phyloP scores from a whole-genome alignment of 2,888 invertebrate genomes.

The Lumbricus terrestris region DNA sequence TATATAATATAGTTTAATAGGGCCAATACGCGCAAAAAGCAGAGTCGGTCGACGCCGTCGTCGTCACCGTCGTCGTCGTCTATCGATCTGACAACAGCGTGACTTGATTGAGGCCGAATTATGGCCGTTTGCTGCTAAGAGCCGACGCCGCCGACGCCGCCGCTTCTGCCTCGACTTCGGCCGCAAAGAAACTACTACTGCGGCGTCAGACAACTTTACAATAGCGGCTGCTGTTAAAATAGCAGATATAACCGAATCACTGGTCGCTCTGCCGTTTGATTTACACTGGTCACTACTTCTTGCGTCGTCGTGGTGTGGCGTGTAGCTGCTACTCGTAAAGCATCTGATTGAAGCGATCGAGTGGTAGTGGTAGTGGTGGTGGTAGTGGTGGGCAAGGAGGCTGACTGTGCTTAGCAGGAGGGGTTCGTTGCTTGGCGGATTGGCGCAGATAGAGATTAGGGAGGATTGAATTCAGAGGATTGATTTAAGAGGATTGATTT shows the following conservation, averaged over 20 bases:
- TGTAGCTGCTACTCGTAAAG: neutral
- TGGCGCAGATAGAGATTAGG: neutral
- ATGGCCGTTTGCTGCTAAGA: neutral
- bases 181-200: too few species aligned
- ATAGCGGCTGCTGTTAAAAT: neutral
- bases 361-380: too few species aligned
- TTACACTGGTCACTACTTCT: neutral
- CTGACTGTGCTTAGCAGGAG: neutral
- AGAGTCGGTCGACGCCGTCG: too few species aligned
- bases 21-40: constrained; percentile 3
- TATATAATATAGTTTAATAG: neutral
- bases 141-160: neutral
- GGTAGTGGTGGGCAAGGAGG: too few species aligned
- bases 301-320: neutral
- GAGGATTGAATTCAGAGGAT: neutral
- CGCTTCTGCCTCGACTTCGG: too few species aligned
- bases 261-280: too few species aligned
- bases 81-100: neutral
- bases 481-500: too few species aligned
- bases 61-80: too few species aligned
- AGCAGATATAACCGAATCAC: neutral
- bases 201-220: too few species aligned
- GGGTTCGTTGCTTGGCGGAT: neutral
- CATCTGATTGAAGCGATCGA: neutral
- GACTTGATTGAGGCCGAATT: neutral